Base-by-base conservation (phyloP, 2,888 invertebrate species). In the Callinectes sapidus region DNA sequence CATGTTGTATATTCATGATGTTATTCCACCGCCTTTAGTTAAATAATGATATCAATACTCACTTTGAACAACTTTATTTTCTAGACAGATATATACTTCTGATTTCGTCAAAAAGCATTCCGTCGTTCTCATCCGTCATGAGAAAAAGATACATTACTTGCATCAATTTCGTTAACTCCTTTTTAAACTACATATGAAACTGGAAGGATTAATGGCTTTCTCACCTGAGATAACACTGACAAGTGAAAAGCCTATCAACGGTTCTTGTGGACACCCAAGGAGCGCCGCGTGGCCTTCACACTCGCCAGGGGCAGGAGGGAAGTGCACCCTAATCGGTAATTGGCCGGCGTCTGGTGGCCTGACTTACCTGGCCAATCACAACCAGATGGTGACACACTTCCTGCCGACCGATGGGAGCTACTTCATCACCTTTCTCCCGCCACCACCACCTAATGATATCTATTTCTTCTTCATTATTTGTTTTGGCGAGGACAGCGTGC, bases 261-360 rank as follows among this genome's bases (percentile, higher is more conserved):
- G 32, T 8, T 32, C 35, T 35, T 32, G 10, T n/a, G 35, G 81
- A 81, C 81, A 81, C 81, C 35, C 81, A 81, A 1, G 8, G 10
- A 16, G 71, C 16, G 81, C 35, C 81, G 35, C 81, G 32, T 81
- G 14, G 81, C 81, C 81, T 35, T 35, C 32, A 14, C 81, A 35
- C 32, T 13, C 35, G 71, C 81, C 81, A 14, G 81, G 14, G 81
- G 61, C 61, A 10, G 81, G 35, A 35, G 81, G 81, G 81, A 81
- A 81, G 32, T 81, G 81, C 81, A 81, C 81, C 81, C 35, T 81
- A 81, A 81, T 81, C 81, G 81, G 81, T 81, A 35, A 81, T 81
- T 81, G 81, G 81, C 16, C 35, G 35, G 81, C 81, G 81, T 81
- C 35, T 32, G 81, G 81, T 81, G 81, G 23, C 23, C 81, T 32